Evolutionary conservation across 2,113 vertebrate genomes (phyloP).

Genomic region (Platichthys stellatus): DNA sequence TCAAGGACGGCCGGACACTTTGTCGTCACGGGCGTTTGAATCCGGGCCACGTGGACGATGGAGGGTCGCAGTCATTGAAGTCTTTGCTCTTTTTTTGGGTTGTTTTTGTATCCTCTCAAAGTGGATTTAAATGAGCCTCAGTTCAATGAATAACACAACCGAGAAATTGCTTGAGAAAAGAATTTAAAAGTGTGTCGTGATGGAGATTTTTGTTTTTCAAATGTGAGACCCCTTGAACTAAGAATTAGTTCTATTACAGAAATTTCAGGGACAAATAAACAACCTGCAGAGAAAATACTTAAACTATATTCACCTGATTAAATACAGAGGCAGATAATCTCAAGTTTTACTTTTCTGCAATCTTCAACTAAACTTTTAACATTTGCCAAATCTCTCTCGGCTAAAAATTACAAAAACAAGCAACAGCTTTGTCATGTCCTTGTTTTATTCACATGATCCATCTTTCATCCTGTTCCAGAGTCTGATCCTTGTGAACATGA

Average conservation of each 20-base stretch:
- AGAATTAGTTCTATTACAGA: too few species aligned
- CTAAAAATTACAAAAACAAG: too few species aligned
- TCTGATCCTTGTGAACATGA: neutral
- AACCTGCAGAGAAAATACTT: neutral
- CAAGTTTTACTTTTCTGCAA: too few species aligned
- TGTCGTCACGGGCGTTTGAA: conserved; percentile 33
- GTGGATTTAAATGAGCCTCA: neutral
- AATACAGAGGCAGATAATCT: too few species aligned
- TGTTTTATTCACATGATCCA: neutral
- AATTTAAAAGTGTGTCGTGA: neutral
- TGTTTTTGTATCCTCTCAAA: neutral
- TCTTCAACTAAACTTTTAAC: too few species aligned
- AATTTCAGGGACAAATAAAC: too few species aligned
- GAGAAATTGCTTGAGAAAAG: neutral
- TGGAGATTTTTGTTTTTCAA: too few species aligned
- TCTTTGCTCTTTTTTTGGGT: too few species aligned
- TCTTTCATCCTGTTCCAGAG: neutral
- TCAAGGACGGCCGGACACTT: conserved; percentile 49
- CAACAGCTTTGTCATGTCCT: too few species aligned
- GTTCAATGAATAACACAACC: neutral
- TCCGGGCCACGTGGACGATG: conserved; percentile 46
- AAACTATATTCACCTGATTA: neutral
- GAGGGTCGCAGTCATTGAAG: conserved; percentile 33
- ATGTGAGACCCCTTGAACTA: too few species aligned
- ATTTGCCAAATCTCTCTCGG: too few species aligned